Evolutionary conservation across 2,113 vertebrate genomes (phyloP).

Genomic region (Aegithalos caudatus): DNA sequence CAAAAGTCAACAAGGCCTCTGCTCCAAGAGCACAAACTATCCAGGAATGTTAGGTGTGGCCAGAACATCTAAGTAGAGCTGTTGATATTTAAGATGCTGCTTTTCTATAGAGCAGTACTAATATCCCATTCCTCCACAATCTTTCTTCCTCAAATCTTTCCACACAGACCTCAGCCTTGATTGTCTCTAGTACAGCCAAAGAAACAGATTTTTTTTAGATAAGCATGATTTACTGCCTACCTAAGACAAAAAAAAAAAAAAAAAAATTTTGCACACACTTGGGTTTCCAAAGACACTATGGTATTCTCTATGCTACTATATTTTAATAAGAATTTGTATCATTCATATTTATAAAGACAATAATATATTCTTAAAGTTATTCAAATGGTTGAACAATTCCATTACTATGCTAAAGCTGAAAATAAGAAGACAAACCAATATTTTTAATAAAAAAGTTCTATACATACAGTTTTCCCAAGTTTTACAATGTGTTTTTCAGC

Average conservation of each 20-base stretch:
- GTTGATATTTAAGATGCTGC: neutral
- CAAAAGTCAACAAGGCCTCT: neutral
- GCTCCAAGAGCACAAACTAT: neutral
- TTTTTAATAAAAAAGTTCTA: neutral
- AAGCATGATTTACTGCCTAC: neutral
- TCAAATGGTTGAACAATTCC: neutral
- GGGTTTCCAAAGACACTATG: neutral
- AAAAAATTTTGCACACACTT: neutral
- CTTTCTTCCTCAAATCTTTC: neutral
- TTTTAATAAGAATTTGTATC: neutral
- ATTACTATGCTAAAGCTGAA: neutral
- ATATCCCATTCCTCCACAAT: neutral
- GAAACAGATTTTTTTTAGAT: neutral
- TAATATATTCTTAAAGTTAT: neutral
- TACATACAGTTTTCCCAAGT: constrained; percentile 86
- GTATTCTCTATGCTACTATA: neutral
- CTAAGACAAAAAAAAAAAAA: neutral
- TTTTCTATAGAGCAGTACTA: neutral
- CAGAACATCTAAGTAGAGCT: neutral
- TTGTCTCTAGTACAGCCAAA: neutral
- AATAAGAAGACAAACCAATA: neutral
- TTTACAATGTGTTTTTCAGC: constrained; percentile 86
- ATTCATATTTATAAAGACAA: neutral
- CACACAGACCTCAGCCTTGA: neutral
- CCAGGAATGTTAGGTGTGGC: neutral